Evolutionary conservation across 2,797 vertebrate species (phyloP).

Genomic region (Propithecus perrieri): DNA sequence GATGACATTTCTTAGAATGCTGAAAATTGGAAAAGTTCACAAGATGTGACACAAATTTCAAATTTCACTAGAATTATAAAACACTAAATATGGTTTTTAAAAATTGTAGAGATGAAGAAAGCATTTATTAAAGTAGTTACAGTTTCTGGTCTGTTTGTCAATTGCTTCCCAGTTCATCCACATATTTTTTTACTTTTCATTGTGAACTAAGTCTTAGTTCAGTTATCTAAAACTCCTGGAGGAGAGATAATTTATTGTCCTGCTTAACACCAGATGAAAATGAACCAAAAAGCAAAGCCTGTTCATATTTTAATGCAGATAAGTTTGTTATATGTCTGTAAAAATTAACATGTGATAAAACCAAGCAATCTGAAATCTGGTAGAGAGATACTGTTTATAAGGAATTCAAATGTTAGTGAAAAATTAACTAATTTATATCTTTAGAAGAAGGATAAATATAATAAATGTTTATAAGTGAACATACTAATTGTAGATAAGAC

Average conservation of each 20-base stretch:
- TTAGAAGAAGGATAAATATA: conserved; percentile 11
- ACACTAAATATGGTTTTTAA: neutral
- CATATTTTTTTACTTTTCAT: neutral
- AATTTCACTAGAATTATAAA: conserved; percentile 24
- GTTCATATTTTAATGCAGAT: conserved; percentile 4
- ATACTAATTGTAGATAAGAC: neutral
- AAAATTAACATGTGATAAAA: conserved; percentile 23
- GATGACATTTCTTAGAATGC: neutral
- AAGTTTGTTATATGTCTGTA: neutral
- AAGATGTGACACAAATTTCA: neutral
- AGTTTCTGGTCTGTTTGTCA: neutral
- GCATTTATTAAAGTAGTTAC: neutral
- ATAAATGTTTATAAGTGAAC: neutral
- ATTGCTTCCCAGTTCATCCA: neutral
- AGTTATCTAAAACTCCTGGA: neutral
- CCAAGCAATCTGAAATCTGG: neutral
- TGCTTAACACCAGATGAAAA: conserved; percentile 6
- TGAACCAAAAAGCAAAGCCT: neutral
- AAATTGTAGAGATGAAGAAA: neutral
- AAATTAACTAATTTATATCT: neutral
- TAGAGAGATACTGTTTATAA: neutral
- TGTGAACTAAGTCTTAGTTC: neutral
- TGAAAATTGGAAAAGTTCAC: neutral
- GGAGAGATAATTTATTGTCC: neutral
- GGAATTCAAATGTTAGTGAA: conserved; percentile 1